Base-by-base conservation (phyloP, 2,113 vertebrate species). In the Pseudopipra pipra region DNA sequence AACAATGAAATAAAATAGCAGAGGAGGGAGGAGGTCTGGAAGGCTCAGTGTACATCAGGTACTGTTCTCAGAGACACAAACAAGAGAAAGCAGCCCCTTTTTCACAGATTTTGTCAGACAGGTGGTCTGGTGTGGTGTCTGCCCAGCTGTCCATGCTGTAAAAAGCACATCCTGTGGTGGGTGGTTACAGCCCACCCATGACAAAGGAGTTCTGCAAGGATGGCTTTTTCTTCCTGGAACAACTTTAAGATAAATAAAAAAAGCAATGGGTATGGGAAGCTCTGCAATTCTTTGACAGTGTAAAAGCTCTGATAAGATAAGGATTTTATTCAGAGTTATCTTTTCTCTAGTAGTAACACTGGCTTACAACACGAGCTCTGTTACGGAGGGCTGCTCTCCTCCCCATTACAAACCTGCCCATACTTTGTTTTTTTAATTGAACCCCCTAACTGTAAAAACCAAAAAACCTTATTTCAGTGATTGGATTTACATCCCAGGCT, bases 21-120 rank as follows among this genome's bases (percentile, higher is more conserved):
- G 84, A 87, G 79, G 66, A 85, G 73, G 92, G 86, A 88, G 85
- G 82, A 71, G 67, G 62, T 65, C 95, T 90, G 79, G 59, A 65
- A 66, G 68, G 91, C 5, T 17, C 54, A 8, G 47, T 4, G 33
- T 37, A 23, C 35, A 43, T 55, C 87, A 59, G 75, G 72, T 66
- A 1, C 41, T 75, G 54, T 61, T 88, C 25, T 58, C 28, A 49
- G 76, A 65, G 52, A 14, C 27, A 23, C 23, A 51, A 19, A 68
- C 6, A 44, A 39, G 54, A 37, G 46, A 52, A 80, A 55, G 31
- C 77, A 66, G 15, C 15, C 12, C 37, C 4, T 47, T 89, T 66
- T n/a, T 68, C 75, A 25, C 54, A 30, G 49, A 77, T 88, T 68
- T 70, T 46, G 8, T 37, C 65, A 71, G 85, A n/a, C 56, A 24